Evolutionary conservation across 2,888 invertebrate genomes (phyloP).

Genomic region (Drosophila glabriapex): DNA sequence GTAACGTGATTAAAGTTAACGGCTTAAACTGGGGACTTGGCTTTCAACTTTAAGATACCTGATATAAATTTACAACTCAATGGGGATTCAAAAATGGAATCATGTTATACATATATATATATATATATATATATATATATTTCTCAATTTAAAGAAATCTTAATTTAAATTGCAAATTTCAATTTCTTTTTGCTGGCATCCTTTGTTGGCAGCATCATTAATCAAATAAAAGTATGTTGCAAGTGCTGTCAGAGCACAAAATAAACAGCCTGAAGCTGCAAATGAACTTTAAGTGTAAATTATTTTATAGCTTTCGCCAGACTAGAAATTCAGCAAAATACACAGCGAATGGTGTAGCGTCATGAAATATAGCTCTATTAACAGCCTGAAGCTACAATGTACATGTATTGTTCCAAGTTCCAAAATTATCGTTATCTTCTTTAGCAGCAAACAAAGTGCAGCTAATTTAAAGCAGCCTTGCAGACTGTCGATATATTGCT

Average conservation of each 20-base stretch:
- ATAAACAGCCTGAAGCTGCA: conserved; percentile 1
- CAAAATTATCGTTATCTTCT: background rate
- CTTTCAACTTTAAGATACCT: conserved; percentile 3
- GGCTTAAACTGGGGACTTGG: conserved; percentile 28
- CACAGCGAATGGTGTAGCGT: conserved; percentile 14
- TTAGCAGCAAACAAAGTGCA: conserved; percentile 20
- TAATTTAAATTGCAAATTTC: conserved; percentile 27
- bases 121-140: background rate
- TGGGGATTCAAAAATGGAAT: conserved; percentile 31
- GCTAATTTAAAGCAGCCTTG: conserved; percentile 30
- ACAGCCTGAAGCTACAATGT: conserved; percentile 6
- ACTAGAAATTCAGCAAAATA: background rate
- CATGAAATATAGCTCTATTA: conserved; percentile 2
- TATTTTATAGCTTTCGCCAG: background rate
- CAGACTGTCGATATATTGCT: conserved; percentile 1
- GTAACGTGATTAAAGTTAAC: conserved; percentile 41
- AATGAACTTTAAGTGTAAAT: conserved; percentile 8
- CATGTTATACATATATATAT: background rate
- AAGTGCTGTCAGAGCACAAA: background rate
- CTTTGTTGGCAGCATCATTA: conserved; percentile 20
- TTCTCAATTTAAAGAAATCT: background rate
- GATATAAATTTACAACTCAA: conserved; percentile 17
- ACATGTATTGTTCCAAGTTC: background rate
- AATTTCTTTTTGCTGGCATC: conserved; percentile 22
- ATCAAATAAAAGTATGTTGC: conserved; percentile 16